These are phyloP conservation scores for Stratiomys singularior DNA, from an alignment of 2,888 invertebrate species.

Conservation along the genomic window DNA sequence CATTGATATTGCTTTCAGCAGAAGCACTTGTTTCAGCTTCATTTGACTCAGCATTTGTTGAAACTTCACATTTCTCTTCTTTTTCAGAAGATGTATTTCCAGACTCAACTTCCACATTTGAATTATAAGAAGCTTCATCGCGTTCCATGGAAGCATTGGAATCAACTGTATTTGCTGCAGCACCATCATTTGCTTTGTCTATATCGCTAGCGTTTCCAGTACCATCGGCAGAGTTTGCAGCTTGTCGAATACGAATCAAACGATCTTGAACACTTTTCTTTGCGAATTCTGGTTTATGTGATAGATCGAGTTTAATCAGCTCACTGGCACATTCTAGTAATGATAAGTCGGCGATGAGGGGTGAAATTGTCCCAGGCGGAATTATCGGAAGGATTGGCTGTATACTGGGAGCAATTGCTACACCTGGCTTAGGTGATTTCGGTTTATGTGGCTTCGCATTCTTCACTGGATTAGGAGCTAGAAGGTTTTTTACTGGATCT, in stretches of 20 bases:
- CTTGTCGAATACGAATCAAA: slow-evolving; percentile 46
- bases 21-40: background rate
- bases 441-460: slow-evolving; percentile 16
- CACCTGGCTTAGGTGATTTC: slow-evolving; percentile 30
- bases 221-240: background rate
- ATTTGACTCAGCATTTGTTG: background rate
- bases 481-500: too few relatives aligned
- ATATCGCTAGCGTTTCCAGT: too few relatives aligned
- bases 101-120: background rate
- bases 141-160: too few relatives aligned
- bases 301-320: slow-evolving; percentile 46
- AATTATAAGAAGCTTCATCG: background rate
- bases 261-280: slow-evolving; percentile 52
- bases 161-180: too few relatives aligned
- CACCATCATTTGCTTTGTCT: too few relatives aligned
- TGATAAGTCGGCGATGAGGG: slow-evolving; percentile 40
- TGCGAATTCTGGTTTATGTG: slow-evolving; percentile 52
- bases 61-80: background rate
- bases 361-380: background rate
- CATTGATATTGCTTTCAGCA: slow-evolving; percentile 20
- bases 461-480: background rate
- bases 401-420: background rate
- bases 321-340: slow-evolving; percentile 40
- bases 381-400: background rate
- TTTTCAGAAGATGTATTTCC: background rate